phyloP scores from a whole-genome alignment of 2,113 vertebrate species.

The Entomyzon cyanotis region DNA sequence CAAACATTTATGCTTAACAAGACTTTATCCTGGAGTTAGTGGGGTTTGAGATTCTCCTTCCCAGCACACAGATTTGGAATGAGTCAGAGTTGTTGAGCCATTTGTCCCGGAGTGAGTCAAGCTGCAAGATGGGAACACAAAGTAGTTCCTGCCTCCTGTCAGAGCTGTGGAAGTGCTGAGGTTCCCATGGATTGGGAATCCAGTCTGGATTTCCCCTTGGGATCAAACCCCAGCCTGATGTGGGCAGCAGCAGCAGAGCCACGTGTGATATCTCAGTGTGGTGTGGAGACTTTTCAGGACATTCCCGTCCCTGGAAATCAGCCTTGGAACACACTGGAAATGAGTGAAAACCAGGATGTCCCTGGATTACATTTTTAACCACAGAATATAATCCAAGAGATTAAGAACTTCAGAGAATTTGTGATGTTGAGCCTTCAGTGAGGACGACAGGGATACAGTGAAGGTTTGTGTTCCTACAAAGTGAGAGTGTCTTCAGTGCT shows the following conservation, averaged over 20 bases:
- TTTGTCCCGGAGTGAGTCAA: background rate
- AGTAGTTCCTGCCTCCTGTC: rapidly evolving
- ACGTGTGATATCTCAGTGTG: rapidly evolving
- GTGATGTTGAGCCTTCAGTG: background rate
- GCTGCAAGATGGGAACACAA: background rate
- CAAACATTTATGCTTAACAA: background rate
- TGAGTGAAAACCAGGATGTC: background rate
- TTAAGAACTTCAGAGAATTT: background rate
- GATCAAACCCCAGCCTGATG: background rate
- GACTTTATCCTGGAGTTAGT: too few species aligned
- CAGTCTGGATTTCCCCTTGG: background rate
- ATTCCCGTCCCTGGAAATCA: background rate
- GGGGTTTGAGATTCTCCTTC: background rate
- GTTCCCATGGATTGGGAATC: background rate
- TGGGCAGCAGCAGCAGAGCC: background rate
- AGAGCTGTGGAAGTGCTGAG: background rate
- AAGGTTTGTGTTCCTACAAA: background rate
- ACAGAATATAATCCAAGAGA: background rate
- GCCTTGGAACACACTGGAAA: background rate
- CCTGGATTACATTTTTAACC: background rate
- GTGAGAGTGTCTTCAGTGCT: background rate
- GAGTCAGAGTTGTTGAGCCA: background rate
- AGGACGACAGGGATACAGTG: background rate
- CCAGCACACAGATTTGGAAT: background rate
- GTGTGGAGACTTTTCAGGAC: background rate